Conservation (phyloP, 2,113 vertebrate species). For the Caranx melampygus region DNA sequence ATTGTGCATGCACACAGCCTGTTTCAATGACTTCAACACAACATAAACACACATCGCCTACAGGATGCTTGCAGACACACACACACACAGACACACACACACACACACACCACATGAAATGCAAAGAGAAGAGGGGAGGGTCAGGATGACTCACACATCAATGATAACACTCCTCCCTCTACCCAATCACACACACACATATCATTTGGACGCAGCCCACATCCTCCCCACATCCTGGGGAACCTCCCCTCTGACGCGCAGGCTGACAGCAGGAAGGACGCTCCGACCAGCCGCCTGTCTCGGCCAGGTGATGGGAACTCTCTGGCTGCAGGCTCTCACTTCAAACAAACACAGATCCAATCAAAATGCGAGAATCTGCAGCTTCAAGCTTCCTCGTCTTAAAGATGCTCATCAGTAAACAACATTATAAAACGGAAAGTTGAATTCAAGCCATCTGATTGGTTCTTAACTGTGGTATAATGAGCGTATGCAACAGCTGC, state of each 20-base stretch:
- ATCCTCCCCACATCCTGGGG: constrained; percentile 76
- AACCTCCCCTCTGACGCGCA: constrained; percentile 73
- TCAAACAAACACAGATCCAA: constrained; percentile 13
- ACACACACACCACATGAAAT: constrained; percentile 50
- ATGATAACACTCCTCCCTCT: constrained; percentile 67
- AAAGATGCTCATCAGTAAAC: background rate
- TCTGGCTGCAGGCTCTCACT: constrained; percentile 27
- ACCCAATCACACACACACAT: constrained; percentile 41
- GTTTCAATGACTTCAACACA: constrained; percentile 14
- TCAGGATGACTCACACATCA: constrained; percentile 82
- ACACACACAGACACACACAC: background rate
- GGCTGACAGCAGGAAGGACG: constrained; percentile 65
- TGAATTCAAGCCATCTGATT: too few species aligned
- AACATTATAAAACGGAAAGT: background rate
- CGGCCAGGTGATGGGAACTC: constrained; percentile 52
- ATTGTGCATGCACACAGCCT: constrained; percentile 1
- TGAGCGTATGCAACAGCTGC: too few species aligned
- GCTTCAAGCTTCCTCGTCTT: background rate
- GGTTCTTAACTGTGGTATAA: too few species aligned
- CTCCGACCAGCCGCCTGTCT: constrained; percentile 50
- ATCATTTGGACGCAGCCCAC: constrained; percentile 77
- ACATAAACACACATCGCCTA: background rate
- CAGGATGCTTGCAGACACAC: constrained; percentile 7
- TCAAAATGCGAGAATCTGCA: background rate
- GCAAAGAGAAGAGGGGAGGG: constrained; percentile 61